Evolutionary conservation across 1,140 invertebrate species (phyloP).

Genomic region (Brachionus manjavacas): DNA sequence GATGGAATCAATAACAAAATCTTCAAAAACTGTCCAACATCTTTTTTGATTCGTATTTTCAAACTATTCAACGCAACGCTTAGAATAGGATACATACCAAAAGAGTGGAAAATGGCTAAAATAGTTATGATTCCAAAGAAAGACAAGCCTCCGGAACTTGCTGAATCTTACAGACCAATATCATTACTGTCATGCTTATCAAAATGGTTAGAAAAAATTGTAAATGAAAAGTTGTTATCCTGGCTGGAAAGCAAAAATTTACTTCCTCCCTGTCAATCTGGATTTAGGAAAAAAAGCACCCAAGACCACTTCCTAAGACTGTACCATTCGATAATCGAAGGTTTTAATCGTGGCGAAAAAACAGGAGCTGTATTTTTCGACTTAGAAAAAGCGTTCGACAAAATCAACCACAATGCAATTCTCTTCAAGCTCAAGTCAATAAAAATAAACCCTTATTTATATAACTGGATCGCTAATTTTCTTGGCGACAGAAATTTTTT

Average conservation of each 20-base stretch:
- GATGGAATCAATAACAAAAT: too few relatives aligned
- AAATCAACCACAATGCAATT: neutral
- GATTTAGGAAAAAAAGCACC: neutral
- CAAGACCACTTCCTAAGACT: neutral
- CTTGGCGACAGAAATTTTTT: too few relatives aligned
- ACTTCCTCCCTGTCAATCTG: neutral
- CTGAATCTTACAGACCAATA: neutral
- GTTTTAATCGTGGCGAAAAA: neutral
- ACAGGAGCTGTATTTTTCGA: neutral
- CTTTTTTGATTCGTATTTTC: too few relatives aligned
- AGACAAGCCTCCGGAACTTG: neutral
- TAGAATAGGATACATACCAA: neutral
- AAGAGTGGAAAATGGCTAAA: neutral
- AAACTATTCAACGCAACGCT: neutral
- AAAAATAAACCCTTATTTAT: neutral
- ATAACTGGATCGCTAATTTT: too few relatives aligned
- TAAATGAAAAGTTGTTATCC: neutral
- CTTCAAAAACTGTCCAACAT: too few relatives aligned
- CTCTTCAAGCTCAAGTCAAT: neutral
- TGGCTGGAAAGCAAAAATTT: neutral
- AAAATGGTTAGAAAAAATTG: neutral
- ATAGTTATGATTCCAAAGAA: neutral
- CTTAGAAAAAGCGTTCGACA: neutral
- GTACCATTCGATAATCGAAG: neutral
- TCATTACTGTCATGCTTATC: neutral